A percentile compares a stretch with the other conserved stretches of the same genome.
These are phyloP conservation scores for Ciconia boyciana DNA, from an alignment of 2,113 vertebrate species.

Conservation along the genomic window DNA sequence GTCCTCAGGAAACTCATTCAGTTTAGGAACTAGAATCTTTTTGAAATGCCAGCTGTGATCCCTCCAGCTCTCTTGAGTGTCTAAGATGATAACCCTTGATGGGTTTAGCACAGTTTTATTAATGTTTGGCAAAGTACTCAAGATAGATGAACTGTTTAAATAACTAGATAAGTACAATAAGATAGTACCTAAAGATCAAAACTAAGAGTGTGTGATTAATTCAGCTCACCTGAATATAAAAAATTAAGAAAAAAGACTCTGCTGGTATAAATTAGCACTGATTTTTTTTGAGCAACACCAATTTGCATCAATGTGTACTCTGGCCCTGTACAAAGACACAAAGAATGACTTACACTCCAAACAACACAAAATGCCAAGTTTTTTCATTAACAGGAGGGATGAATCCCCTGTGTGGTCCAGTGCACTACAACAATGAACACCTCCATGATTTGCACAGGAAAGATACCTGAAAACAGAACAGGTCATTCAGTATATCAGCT, in stretches of 20 bases:
- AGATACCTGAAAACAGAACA: neutral
- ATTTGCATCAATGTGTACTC: neutral
- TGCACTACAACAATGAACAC: neutral
- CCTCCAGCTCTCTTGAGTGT: neutral
- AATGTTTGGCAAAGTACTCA: neutral
- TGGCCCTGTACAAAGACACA: fast-evolving
- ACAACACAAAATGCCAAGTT: neutral
- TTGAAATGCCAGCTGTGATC: neutral
- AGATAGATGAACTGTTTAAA: neutral
- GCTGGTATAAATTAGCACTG: neutral
- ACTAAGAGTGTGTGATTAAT: neutral
- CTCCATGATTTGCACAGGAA: neutral
- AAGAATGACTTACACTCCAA: neutral
- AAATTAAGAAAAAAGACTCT: neutral
- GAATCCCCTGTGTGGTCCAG: neutral
- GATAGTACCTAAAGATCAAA: neutral
- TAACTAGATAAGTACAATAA: neutral
- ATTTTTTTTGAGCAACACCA: neutral
- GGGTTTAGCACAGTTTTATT: neutral
- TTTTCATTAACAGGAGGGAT: neutral
- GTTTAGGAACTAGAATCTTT: neutral
- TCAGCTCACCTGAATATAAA: neutral
- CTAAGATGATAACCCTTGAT: neutral
- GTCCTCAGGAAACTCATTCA: neutral
- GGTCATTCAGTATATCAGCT: neutral